phyloP scores from a whole-genome alignment of 2,888 invertebrate species.

The Tetrapedia diversipes region DNA sequence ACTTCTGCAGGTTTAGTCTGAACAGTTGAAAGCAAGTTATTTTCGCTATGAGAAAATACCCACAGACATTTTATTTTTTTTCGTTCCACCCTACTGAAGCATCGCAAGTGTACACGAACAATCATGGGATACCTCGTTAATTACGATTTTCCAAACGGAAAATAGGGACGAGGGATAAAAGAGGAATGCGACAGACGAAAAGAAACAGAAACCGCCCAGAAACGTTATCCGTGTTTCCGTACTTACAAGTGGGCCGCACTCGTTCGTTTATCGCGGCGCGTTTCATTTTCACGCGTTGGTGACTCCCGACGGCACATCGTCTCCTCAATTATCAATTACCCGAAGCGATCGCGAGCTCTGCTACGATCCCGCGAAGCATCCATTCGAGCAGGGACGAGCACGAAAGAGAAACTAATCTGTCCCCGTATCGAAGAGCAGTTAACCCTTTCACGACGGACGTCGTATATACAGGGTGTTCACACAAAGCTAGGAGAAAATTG shows the following conservation, averaged over 20 bases:
- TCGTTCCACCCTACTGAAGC: no score
- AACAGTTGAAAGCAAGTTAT: no score
- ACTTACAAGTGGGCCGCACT: slow-evolving; percentile 8
- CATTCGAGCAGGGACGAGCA: slow-evolving; percentile 1
- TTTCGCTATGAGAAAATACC: no score
- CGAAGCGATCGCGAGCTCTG: slow-evolving; percentile 12
- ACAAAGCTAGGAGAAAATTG: no score
- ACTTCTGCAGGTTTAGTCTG: no score
- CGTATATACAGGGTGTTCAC: no score
- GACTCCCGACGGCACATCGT: slow-evolving; percentile 11
- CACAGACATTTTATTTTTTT: no score
- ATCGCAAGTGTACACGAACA: no score
- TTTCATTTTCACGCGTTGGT: slow-evolving; percentile 28
- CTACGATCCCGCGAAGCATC: slow-evolving; percentile 6
- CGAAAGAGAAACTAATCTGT: slow-evolving; percentile 18
- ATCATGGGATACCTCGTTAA: slow-evolving; percentile 16
- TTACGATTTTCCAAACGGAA: slow-evolving; percentile 8
- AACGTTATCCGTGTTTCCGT: background rate
- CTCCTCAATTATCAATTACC: slow-evolving; percentile 25
- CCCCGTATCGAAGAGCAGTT: slow-evolving; percentile 10
- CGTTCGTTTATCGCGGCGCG: slow-evolving; percentile 16
- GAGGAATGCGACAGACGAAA: no score
- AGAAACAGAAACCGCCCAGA: background rate
- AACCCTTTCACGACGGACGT: background rate
- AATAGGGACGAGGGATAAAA: background rate